phyloP scores from a whole-genome alignment of 1,140 invertebrate species.

The Lasioglossum baleicum region DNA sequence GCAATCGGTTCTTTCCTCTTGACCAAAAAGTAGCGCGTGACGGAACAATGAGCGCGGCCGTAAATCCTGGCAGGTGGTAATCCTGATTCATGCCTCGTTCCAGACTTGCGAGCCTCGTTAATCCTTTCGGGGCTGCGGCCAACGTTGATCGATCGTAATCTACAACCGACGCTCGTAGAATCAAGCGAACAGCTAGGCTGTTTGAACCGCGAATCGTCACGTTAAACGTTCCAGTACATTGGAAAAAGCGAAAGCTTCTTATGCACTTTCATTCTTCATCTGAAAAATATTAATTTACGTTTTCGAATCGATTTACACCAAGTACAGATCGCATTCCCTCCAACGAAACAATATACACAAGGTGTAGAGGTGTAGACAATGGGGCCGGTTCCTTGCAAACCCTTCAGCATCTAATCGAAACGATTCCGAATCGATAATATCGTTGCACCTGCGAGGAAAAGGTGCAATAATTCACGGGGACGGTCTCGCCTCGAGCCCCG shows the following conservation, averaged over 20 bases:
- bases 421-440: not conserved
- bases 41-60: conserved; percentile 37
- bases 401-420: not conserved
- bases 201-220: not conserved
- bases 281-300: no score
- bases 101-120: conserved; percentile 56
- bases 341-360: no score
- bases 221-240: no score
- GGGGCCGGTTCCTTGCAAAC: no score
- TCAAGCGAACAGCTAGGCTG: not conserved
- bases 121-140: conserved; percentile 51
- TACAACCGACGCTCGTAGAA: conserved; percentile 35
- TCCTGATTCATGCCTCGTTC: conserved; percentile 64
- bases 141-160: conserved; percentile 60
- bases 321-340: no score
- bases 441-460: not conserved
- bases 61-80: conserved; percentile 66
- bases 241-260: no score
- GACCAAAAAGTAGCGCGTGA: conserved; percentile 48
- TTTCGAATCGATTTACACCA: no score
- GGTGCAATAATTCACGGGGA: not conserved
- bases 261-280: no score
- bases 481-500: conserved; percentile 1
- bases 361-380: no score
- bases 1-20: conserved; percentile 36